Evolutionary conservation across 2,888 invertebrate species (phyloP).

Genomic region (Idaea biselata): DNA sequence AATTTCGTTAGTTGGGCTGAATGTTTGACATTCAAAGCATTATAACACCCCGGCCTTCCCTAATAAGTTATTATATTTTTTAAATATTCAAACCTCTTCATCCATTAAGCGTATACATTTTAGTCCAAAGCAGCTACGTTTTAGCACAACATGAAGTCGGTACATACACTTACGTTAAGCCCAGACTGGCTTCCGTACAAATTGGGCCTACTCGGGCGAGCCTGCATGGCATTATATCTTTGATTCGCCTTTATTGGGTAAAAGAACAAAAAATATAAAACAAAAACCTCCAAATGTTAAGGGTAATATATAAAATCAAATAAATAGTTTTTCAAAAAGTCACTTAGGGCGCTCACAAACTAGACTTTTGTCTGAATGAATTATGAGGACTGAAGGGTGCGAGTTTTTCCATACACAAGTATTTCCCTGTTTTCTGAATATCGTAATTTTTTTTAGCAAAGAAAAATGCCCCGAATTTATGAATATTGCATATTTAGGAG

Average conservation of each 20-base stretch:
- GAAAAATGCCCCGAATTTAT: no score
- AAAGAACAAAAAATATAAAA: conserved; percentile 31
- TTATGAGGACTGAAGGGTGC: no score
- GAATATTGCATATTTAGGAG: no score
- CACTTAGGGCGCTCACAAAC: not conserved
- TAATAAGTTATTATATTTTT: no score
- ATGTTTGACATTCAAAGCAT: no score
- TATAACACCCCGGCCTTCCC: no score
- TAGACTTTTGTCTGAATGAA: not conserved
- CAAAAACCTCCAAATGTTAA: conserved; percentile 15
- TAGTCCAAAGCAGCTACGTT: not conserved
- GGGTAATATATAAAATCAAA: conserved; percentile 9
- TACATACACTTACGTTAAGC: conserved; percentile 60
- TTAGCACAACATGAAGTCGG: not conserved
- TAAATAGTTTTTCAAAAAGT: not conserved
- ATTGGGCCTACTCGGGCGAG: conserved; percentile 58
- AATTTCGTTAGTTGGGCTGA: no score
- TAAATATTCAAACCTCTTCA: not conserved
- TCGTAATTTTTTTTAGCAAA: no score
- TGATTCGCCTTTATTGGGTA: conserved; percentile 64
- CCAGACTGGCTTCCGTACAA: conserved; percentile 66
- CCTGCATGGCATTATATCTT: conserved; percentile 62
- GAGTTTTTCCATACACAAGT: no score
- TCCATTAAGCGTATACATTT: not conserved
- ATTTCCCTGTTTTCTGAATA: no score